Evolutionary conservation across 2,113 vertebrate species (phyloP).

Genomic region (Datnioides undecimradiatus): DNA sequence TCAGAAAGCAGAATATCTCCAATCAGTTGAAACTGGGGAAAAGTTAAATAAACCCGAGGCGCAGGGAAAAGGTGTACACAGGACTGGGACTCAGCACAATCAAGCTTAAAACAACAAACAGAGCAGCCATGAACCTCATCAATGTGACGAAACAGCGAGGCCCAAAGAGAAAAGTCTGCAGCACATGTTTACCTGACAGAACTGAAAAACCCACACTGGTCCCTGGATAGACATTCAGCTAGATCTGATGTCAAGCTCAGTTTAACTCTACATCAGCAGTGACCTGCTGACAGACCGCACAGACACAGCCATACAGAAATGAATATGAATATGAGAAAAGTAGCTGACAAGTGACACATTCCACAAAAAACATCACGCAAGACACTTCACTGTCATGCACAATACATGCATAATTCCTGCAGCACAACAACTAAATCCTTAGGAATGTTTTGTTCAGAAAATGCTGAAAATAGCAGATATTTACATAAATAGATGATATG

Average conservation of each 20-base stretch:
- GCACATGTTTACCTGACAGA: conserved; percentile 31
- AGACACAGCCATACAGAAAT: neutral
- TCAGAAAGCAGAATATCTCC: conserved; percentile 58
- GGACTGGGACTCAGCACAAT: conserved; percentile 53
- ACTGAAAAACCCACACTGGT: conserved; percentile 1
- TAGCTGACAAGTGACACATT: neutral
- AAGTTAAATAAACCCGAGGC: conserved; percentile 74
- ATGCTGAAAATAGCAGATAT: neutral
- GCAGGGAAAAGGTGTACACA: conserved; percentile 32
- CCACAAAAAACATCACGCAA: too few species aligned
- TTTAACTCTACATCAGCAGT: neutral
- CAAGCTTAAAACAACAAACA: conserved; percentile 75
- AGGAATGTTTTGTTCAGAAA: neutral
- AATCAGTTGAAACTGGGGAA: conserved; percentile 61
- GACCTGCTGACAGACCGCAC: neutral
- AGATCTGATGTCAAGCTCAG: conserved; percentile 8
- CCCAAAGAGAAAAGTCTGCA: conserved; percentile 1
- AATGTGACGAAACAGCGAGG: conserved; percentile 27
- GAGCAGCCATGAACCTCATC: conserved; percentile 1
- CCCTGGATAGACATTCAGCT: conserved; percentile 2
- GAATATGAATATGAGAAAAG: neutral
- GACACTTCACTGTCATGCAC: too few species aligned
- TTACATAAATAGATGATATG: neutral
- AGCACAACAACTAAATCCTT: neutral
- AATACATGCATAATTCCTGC: neutral